phyloP scores from a whole-genome alignment of 2,113 vertebrate species.

The Corythaixoides concolor region DNA sequence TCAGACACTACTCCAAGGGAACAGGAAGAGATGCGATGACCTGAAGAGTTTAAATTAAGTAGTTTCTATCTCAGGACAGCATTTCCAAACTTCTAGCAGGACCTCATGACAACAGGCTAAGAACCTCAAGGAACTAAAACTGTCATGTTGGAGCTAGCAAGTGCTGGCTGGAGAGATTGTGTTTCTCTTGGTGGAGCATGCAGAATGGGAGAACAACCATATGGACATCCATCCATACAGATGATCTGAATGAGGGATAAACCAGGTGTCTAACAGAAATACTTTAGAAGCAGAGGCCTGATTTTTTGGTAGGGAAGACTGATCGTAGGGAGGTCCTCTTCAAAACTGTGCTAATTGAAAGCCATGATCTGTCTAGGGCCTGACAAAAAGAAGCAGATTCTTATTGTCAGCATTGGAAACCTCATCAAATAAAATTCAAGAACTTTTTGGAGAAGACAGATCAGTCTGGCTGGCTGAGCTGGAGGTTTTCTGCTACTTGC shows the following conservation, averaged over 20 bases:
- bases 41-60: background rate
- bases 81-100: background rate
- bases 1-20: background rate
- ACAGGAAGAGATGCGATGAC: background rate
- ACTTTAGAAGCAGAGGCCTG: background rate
- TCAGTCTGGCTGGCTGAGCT: background rate
- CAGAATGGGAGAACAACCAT: background rate
- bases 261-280: background rate
- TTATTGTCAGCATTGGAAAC: background rate
- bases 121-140: background rate
- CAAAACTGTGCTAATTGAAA: background rate
- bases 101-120: background rate
- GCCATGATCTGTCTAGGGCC: rapidly evolving
- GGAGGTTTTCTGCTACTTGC: background rate
- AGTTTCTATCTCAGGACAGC: background rate
- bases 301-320: background rate
- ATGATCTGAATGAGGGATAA: background rate
- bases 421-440: background rate
- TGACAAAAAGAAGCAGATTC: background rate
- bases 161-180: background rate
- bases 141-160: rapidly evolving
- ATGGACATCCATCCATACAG: background rate
- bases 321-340: background rate
- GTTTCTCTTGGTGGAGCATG: background rate
- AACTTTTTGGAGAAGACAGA: background rate